These are phyloP conservation scores for Hydropsyche tenuis DNA, from an alignment of 1,140 invertebrate species.

Conservation along the genomic window DNA sequence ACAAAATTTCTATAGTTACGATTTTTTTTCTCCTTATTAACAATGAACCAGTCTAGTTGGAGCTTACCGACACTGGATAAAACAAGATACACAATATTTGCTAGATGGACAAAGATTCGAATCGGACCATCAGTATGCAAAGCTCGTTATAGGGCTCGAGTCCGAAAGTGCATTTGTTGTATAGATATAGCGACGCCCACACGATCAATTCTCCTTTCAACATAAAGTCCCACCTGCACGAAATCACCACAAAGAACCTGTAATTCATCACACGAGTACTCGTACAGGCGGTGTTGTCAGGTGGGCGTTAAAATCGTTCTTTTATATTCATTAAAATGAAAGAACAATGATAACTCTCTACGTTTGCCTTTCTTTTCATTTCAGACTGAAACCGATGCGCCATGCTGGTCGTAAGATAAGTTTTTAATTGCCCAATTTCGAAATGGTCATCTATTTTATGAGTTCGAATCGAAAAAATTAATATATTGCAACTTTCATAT, in stretches of 20 bases:
- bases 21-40: no score
- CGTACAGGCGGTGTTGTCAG: constrained; percentile 6
- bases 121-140: neutral
- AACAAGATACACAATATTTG: no score
- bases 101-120: no score
- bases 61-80: no score
- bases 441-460: no score
- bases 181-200: constrained; percentile 4
- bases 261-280: constrained; percentile 23
- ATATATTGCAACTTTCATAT: no score
- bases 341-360: constrained; percentile 14
- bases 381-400: no score
- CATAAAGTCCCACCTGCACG: constrained; percentile 17
- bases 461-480: no score
- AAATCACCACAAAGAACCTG: constrained; percentile 26
- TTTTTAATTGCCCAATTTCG: no score
- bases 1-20: no score
- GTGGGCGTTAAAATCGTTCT: constrained; percentile 5
- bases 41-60: no score
- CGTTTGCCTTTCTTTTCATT: constrained; percentile 1
- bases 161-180: neutral
- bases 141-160: neutral
- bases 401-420: no score
- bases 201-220: constrained; percentile 24
- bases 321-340: constrained; percentile 21